Evolutionary conservation across 2,888 invertebrate genomes (phyloP).

Genomic region (Platycnemis pennipes): DNA sequence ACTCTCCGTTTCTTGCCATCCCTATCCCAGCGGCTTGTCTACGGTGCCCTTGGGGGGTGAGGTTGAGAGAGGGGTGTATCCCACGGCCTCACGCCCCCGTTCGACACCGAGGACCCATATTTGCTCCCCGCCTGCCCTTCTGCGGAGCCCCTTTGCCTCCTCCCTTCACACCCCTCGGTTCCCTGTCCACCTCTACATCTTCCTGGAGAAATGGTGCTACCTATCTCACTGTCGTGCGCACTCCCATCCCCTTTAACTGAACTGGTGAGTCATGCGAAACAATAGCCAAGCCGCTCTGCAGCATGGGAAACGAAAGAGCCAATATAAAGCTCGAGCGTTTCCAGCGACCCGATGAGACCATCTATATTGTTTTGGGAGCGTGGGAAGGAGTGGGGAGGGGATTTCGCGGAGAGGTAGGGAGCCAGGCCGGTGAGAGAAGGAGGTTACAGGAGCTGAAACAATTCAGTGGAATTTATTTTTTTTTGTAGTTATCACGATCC

Average conservation of each 20-base stretch:
- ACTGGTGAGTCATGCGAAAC: slow-evolving; percentile 43
- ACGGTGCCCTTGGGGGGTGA: neutral
- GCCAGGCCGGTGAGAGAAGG: neutral
- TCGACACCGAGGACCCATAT: slow-evolving; percentile 1
- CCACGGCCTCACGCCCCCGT: neutral
- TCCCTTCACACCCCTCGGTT: too few relatives aligned
- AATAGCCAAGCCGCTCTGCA: slow-evolving; percentile 34
- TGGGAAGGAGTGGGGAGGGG: neutral
- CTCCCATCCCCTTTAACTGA: neutral
- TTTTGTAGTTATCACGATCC: neutral
- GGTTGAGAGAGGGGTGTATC: neutral
- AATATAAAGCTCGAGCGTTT: slow-evolving; percentile 20
- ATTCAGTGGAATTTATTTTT: neutral
- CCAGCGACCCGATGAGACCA: slow-evolving; percentile 16
- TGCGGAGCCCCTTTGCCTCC: neutral
- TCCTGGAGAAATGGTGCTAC: neutral
- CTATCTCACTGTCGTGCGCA: neutral
- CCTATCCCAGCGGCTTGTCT: neutral
- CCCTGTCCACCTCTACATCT: neutral
- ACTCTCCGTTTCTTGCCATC: neutral
- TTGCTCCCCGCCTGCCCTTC: neutral
- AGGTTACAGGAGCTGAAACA: neutral
- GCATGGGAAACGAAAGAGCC: slow-evolving; percentile 34
- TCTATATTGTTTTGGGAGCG: neutral
- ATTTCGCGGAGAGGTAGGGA: neutral